Percentiles rank a stretch among this genome's conserved stretches.
Evolutionary conservation across 2,113 vertebrate genomes (phyloP).

Genomic region (Thryonomys swinderianus): DNA sequence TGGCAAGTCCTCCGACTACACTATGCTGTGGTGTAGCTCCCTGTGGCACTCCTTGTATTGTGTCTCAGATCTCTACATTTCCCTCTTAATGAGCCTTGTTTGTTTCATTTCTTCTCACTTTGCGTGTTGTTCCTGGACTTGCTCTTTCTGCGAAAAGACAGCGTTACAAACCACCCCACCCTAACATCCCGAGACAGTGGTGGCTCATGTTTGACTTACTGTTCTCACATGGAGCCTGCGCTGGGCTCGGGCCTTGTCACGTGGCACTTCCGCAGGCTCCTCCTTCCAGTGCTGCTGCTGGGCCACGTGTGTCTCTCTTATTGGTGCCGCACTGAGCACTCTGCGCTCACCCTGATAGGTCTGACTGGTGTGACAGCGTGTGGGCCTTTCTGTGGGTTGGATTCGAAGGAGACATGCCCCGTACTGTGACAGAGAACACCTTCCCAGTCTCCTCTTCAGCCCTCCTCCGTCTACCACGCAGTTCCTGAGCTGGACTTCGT

Average conservation of each 20-base stretch:
- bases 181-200: too few relatives aligned
- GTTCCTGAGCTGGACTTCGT: fast-evolving
- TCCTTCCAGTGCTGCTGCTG: background rate
- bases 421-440: fast-evolving
- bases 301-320: background rate
- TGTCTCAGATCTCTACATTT: background rate
- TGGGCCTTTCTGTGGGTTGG: too few relatives aligned
- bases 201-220: background rate
- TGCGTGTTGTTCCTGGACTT: background rate
- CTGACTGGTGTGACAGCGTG: fast-evolving
- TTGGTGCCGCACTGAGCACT: background rate
- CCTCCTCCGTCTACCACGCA: background rate
- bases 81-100: background rate
- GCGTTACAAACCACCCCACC: background rate
- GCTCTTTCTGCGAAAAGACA: background rate
- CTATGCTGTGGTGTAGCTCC: background rate
- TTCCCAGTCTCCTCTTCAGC: background rate
- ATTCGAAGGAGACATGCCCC: background rate
- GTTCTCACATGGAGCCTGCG: background rate
- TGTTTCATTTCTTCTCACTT: background rate
- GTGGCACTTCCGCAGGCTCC: background rate
- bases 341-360: background rate
- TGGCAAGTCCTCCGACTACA: background rate
- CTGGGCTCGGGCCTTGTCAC: too few relatives aligned
- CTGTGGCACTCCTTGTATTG: background rate